Evolutionary conservation across 2,888 invertebrate genomes (phyloP), one percentile per base, ranked within the genome.

Genomic region (Oxytorus armatus): DNA sequence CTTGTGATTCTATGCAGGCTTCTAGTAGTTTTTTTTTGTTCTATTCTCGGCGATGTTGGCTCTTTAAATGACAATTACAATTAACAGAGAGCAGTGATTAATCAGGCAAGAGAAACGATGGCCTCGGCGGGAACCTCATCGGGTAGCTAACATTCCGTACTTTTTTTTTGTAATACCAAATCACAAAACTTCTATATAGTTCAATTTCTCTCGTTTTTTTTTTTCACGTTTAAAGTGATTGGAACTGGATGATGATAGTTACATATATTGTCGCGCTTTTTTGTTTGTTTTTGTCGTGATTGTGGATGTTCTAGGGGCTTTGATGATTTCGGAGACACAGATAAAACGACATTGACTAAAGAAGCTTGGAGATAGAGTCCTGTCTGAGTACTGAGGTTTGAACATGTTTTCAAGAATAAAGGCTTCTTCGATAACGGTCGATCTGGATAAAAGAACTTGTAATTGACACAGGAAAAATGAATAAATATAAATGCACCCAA

Each of bases 21-120:
- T 65, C 57, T 81, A 57, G 18, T 36, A 47, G 36, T 69, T 55
- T 36, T 66, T 70, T 18, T 57, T 55, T 23, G 23, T 59, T 72
- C 47, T 57, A 25, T 65, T 57, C 36, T 44, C 42, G 39, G 53
- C 51, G 70, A 25, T 61, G 42, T 49, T 55, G 57, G 36, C 75
- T 59, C 55, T n/a, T 59, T 23, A 10, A 69, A 72, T 72, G 70
- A 72, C 59, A 72, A 47, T 72, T 59, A 72, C 47, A 11, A 61
- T 72, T 53, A 74, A 76, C 72, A 80, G 76, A 80, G 79, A 80
- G 76, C 79, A 36, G 42, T 81, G 69, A 73, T 74, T 77, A 74
- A 81, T 77, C 74, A 78, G 80, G 80, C 80, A 80, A 81, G 77
- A 63, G 69, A 72, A 72, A 77, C 53, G 47, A 77, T 79, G 57